Conservation (phyloP, 2,113 vertebrate genomes). For the Struthio camelus region DNA sequence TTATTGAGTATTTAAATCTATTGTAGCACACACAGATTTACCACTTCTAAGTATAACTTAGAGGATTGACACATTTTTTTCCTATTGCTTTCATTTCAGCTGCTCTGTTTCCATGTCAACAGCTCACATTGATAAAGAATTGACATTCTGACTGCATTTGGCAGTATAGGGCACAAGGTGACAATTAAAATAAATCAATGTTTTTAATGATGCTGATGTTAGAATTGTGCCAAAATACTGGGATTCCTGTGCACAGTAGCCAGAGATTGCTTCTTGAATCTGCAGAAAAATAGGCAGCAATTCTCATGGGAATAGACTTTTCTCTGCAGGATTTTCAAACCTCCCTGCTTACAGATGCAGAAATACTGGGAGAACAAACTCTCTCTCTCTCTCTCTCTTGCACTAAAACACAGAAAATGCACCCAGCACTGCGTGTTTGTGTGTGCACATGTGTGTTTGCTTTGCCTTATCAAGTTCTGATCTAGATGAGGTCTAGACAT, state of each 20-base stretch:
- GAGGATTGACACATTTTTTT: constrained; percentile 52
- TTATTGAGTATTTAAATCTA: constrained; percentile 66
- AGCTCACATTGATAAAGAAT: constrained; percentile 71
- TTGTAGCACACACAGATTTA: constrained; percentile 66
- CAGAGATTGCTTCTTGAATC: constrained; percentile 39
- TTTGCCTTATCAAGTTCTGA: constrained; percentile 12
- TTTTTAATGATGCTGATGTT: constrained; percentile 49
- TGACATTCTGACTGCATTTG: constrained; percentile 72
- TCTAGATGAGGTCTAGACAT: constrained; percentile 19
- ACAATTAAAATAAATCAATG: constrained; percentile 70
- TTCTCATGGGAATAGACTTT: constrained; percentile 52
- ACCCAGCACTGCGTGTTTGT: not conserved
- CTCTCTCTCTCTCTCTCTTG: not conserved
- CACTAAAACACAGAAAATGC: not conserved
- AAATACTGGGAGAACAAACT: constrained; percentile 34
- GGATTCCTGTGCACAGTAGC: constrained; percentile 34
- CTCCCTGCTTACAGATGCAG: constrained; percentile 55
- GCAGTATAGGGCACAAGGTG: constrained; percentile 48
- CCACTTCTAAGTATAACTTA: constrained; percentile 68
- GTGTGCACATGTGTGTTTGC: not conserved
- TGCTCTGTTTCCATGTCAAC: constrained; percentile 76
- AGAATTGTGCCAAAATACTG: constrained; percentile 49
- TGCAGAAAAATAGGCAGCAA: constrained; percentile 4
- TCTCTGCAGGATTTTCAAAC: constrained; percentile 53
- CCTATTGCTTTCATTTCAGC: constrained; percentile 59